A percentile compares a stretch with the other conserved stretches of the same genome.
These are phyloP conservation scores for Pangasianodon hypophthalmus DNA, from an alignment of 2,113 vertebrate genomes.

Conservation along the genomic window DNA sequence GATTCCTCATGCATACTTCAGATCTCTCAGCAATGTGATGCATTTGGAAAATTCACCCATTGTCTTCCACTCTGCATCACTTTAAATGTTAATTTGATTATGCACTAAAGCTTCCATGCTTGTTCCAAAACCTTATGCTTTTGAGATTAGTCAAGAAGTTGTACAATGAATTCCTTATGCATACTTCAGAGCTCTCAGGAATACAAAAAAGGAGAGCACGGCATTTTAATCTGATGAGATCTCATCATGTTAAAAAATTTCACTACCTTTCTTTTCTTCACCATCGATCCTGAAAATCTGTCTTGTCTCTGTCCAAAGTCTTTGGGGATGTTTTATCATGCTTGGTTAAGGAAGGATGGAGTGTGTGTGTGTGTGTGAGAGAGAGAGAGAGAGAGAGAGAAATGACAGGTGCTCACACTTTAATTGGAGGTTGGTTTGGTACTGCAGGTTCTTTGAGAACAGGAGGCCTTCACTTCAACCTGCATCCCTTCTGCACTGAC, in stretches of 20 bases:
- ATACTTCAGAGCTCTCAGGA: constrained; percentile 60
- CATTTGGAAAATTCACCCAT: constrained; percentile 11
- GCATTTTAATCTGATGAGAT: constrained; percentile 66
- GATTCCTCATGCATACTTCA: constrained; percentile 28
- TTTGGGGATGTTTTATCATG: constrained; percentile 52
- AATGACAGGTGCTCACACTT: constrained; percentile 4
- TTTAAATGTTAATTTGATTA: constrained; percentile 35
- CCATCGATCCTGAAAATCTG: constrained; percentile 72
- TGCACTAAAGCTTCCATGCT: constrained; percentile 23
- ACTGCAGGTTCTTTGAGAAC: constrained; percentile 61
- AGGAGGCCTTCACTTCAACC: constrained; percentile 67
- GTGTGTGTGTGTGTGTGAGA: no score
- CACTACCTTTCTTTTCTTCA: constrained; percentile 69
- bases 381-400: constrained; percentile 60
- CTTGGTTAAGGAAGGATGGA: constrained; percentile 61
- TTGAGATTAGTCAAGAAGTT: constrained; percentile 27
- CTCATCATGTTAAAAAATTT: constrained; percentile 71
- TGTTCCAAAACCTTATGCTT: constrained; percentile 28
- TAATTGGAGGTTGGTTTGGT: constrained; percentile 71
- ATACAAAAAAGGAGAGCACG: constrained; percentile 71
- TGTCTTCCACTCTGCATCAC: constrained; percentile 15
- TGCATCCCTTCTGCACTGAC: constrained; percentile 72
- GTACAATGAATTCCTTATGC: constrained; percentile 13
- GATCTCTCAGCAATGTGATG: constrained; percentile 8
- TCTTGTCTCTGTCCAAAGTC: constrained; percentile 67